These are phyloP conservation scores for Lamellibrachia satsuma DNA, from an alignment of 2,888 invertebrate species.

Conservation along the genomic window DNA sequence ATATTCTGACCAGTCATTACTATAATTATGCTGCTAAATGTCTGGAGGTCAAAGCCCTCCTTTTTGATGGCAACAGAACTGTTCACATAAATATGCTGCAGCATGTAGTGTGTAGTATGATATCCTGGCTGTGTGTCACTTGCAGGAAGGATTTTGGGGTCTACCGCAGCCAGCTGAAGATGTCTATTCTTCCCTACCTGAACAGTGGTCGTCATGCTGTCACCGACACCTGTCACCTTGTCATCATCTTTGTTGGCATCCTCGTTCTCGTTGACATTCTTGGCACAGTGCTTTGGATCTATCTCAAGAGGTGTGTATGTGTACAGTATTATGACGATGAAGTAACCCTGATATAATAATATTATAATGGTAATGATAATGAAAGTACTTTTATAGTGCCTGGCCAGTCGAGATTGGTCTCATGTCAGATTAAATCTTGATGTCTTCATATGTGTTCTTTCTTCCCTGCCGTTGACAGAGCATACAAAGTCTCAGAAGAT, in stretches of 20 bases:
- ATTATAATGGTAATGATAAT: neutral
- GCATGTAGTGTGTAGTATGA: neutral
- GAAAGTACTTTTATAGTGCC: neutral
- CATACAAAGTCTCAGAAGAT: neutral
- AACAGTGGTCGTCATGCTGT: slow-evolving; percentile 54
- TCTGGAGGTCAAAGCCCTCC: too few relatives aligned
- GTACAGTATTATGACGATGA: neutral
- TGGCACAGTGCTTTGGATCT: slow-evolving; percentile 60
- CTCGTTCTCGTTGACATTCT: slow-evolving; percentile 59
- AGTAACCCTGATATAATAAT: neutral
- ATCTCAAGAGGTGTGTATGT: slow-evolving; percentile 55
- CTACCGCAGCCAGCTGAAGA: slow-evolving; percentile 36
- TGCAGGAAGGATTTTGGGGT: slow-evolving; percentile 39
- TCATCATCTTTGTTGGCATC: slow-evolving; percentile 55
- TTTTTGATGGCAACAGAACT: too few relatives aligned
- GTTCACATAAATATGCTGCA: neutral
- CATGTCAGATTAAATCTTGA: neutral
- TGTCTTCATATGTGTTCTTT: neutral
- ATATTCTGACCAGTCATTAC: too few relatives aligned
- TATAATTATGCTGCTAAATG: too few relatives aligned
- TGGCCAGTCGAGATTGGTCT: neutral
- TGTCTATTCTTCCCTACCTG: slow-evolving; percentile 41
- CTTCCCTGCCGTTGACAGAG: neutral
- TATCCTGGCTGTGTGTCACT: neutral
- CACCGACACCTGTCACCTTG: slow-evolving; percentile 55